Evolutionary conservation across 1,140 invertebrate genomes (phyloP).

Genomic region (Drosophila subpulchrella): DNA sequence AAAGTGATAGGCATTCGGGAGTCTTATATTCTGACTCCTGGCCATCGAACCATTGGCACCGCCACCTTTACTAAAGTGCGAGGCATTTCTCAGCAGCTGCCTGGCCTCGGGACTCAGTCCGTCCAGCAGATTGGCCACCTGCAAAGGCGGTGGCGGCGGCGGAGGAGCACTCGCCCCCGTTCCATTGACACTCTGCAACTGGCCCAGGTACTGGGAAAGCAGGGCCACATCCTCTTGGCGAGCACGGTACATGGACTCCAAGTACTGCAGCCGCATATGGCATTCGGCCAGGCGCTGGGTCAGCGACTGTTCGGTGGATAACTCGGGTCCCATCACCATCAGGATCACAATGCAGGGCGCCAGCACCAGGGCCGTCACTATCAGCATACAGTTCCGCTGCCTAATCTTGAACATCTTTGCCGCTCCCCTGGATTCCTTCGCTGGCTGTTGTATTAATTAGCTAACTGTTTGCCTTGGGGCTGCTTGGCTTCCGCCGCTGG

Average conservation of each 20-base stretch:
- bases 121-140: conserved; percentile 77
- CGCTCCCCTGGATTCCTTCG: conserved; percentile 5
- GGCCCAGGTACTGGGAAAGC: conserved; percentile 87
- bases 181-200: conserved; percentile 53
- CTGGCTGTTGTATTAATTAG: conserved; percentile 30
- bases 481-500: conserved; percentile 24
- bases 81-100: conserved; percentile 85
- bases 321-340: conserved; percentile 83
- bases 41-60: conserved; percentile 48
- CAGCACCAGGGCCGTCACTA: conserved; percentile 85
- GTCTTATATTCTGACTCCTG: conserved; percentile 85
- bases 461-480: conserved; percentile 16
- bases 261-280: conserved; percentile 89
- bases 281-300: conserved; percentile 89
- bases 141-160: conserved; percentile 29
- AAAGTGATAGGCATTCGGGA: conserved; percentile 94
- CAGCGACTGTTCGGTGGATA: conserved; percentile 88
- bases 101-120: conserved; percentile 84
- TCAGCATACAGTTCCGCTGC: conserved; percentile 85
- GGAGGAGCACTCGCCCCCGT: conserved; percentile 20
- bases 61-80: conserved; percentile 39
- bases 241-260: conserved; percentile 89
- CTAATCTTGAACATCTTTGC: conserved; percentile 74
- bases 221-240: conserved; percentile 89
- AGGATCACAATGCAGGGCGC: conserved; percentile 86